A percentile compares a stretch with the other conserved stretches of the same genome.
phyloP scores from a whole-genome alignment of 2,113 vertebrate species.

The Hucho hucho region DNA sequence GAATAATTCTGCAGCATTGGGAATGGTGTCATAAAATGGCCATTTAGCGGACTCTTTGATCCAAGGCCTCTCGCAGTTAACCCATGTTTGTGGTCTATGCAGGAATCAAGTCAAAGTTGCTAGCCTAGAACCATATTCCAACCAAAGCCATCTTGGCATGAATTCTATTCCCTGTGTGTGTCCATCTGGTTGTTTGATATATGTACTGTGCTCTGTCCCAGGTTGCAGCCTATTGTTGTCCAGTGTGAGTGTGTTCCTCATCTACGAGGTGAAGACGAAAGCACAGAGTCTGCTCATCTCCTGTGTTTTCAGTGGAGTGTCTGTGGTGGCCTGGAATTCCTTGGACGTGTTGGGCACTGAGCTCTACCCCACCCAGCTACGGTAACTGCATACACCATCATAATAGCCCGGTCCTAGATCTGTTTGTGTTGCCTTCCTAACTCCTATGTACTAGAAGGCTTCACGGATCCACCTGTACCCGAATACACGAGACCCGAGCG shows the following conservation, averaged over 20 bases:
- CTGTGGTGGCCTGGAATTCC: slow-evolving; percentile 75
- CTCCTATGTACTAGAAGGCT: no score
- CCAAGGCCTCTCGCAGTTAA: no score
- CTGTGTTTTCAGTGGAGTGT: slow-evolving; percentile 75
- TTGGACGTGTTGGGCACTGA: slow-evolving; percentile 74
- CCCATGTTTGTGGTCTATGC: no score
- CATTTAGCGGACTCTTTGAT: no score
- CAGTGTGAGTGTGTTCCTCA: slow-evolving; percentile 70
- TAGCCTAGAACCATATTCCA: no score
- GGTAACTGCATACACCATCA: slow-evolving; percentile 48
- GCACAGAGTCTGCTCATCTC: slow-evolving; percentile 67
- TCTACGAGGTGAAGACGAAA: slow-evolving; percentile 72
- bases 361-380: slow-evolving; percentile 73
- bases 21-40: no score
- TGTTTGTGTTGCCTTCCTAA: background rate
- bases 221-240: slow-evolving; percentile 71
- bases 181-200: background rate
- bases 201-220: slow-evolving; percentile 29
- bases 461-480: no score
- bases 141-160: no score
- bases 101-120: no score
- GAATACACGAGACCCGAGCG: no score
- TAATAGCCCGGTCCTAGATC: background rate
- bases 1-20: no score
- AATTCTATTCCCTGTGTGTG: no score